Conservation (phyloP, 2,888 invertebrate species). For the Orthonevra nobilis region DNA sequence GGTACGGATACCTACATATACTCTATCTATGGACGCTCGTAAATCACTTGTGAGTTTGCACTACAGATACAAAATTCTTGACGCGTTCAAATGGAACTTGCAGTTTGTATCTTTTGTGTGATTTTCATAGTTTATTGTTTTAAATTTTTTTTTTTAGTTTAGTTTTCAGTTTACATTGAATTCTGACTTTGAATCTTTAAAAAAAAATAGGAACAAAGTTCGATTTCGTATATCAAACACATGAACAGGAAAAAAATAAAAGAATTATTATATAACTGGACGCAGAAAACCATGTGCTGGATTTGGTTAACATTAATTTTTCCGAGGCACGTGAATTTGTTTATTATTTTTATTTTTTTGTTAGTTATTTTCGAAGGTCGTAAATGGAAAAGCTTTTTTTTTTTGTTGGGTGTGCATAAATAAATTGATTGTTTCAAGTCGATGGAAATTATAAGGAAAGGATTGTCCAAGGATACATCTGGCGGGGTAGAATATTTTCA, state of each 20-base stretch:
- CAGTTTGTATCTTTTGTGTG: conserved; percentile 16
- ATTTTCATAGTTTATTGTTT: neutral
- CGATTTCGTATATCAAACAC: conserved; percentile 31
- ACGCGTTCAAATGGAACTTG: conserved; percentile 50
- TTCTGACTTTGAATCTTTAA: conserved; percentile 38
- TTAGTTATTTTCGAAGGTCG: no score
- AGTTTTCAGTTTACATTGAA: conserved; percentile 36
- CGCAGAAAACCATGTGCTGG: conserved; percentile 14
- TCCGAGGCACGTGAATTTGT: conserved; percentile 23
- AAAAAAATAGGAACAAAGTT: conserved; percentile 12
- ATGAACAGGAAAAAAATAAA: conserved; percentile 17
- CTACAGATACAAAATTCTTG: conserved; percentile 43
- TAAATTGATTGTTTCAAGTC: no score
- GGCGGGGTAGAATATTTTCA: neutral
- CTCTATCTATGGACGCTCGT: conserved; percentile 36
- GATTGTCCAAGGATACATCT: neutral
- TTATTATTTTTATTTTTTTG: conserved; percentile 19
- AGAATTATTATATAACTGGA: no score
- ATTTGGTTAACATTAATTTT: conserved; percentile 8
- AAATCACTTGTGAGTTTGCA: conserved; percentile 43
- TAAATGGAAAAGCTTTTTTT: no score
- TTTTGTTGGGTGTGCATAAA: no score
- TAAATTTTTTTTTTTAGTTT: conserved; percentile 28
- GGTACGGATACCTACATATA: neutral
- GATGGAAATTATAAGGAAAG: neutral